Evolutionary conservation across 2,888 invertebrate species (phyloP).

Genomic region (Morpho helenor): DNA sequence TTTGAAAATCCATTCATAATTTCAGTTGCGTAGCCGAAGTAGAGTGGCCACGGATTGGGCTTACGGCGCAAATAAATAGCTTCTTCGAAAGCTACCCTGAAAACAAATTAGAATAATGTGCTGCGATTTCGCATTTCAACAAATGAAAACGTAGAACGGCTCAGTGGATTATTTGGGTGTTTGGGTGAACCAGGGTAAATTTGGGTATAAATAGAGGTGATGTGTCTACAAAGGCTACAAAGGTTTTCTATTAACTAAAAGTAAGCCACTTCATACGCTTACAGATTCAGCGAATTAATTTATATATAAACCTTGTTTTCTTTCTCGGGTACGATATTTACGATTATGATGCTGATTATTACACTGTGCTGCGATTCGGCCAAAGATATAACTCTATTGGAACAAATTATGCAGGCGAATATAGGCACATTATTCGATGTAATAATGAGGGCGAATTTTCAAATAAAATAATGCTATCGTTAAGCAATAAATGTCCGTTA

Average conservation of each 20-base stretch:
- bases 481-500: constrained; percentile 20
- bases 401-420: constrained; percentile 10
- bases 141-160: constrained; percentile 69
- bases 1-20: constrained; percentile 38
- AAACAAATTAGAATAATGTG: constrained; percentile 77
- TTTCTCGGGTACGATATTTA: background rate
- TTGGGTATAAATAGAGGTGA: constrained; percentile 70
- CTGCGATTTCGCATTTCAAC: constrained; percentile 76
- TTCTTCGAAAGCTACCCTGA: constrained; percentile 73
- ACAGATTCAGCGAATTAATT: constrained; percentile 9
- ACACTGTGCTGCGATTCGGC: constrained; percentile 8
- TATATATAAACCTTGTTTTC: constrained; percentile 8
- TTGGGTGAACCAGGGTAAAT: constrained; percentile 61
- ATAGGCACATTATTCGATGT: constrained; percentile 10
- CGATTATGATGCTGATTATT: constrained; percentile 12
- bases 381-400: constrained; percentile 13
- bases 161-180: constrained; percentile 71
- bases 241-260: constrained; percentile 38
- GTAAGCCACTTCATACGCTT: constrained; percentile 21
- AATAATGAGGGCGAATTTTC: constrained; percentile 13
- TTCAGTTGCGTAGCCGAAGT: constrained; percentile 35
- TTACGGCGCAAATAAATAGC: constrained; percentile 72
- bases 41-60: constrained; percentile 45
- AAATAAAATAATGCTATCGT: constrained; percentile 21
- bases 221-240: constrained; percentile 43